Conservation (phyloP, 2,888 invertebrate species). For the Clitarchus hookeri region DNA sequence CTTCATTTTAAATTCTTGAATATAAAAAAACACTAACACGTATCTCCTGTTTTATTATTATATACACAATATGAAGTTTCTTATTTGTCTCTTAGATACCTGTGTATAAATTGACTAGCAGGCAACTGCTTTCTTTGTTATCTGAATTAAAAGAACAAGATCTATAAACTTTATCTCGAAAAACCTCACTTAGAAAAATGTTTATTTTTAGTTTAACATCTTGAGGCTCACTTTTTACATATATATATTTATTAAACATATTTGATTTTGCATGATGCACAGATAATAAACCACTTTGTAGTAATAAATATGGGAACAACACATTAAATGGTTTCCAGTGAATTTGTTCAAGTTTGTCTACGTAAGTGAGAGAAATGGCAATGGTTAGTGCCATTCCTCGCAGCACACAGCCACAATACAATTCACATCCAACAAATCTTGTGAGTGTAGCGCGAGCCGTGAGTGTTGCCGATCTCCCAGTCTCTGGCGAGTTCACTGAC, state of each 20-base stretch:
- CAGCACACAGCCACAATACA: too few species aligned
- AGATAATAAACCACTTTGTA: not conserved
- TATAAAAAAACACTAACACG: not conserved
- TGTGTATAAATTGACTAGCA: constrained; percentile 24
- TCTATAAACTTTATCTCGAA: constrained; percentile 5
- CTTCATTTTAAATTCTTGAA: not conserved
- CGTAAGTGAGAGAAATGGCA: too few species aligned
- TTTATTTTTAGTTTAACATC: not conserved
- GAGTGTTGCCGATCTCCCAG: not conserved
- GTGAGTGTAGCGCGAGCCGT: too few species aligned
- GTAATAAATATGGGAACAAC: not conserved
- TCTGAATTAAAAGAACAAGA: constrained; percentile 15
- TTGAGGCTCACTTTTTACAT: constrained; percentile 6
- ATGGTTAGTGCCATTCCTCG: too few species aligned
- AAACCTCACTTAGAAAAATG: not conserved
- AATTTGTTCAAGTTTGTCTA: too few species aligned
- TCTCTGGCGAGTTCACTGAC: not conserved
- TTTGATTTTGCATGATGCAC: constrained; percentile 7
- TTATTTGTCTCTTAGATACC: not conserved
- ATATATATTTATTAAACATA: not conserved
- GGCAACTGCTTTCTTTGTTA: not conserved
- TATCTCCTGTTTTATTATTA: not conserved
- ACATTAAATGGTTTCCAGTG: not conserved
- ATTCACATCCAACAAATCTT: too few species aligned
- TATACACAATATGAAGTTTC: not conserved